Conservation (phyloP, 2,797 vertebrate species). For the Tragopan temminckii region DNA sequence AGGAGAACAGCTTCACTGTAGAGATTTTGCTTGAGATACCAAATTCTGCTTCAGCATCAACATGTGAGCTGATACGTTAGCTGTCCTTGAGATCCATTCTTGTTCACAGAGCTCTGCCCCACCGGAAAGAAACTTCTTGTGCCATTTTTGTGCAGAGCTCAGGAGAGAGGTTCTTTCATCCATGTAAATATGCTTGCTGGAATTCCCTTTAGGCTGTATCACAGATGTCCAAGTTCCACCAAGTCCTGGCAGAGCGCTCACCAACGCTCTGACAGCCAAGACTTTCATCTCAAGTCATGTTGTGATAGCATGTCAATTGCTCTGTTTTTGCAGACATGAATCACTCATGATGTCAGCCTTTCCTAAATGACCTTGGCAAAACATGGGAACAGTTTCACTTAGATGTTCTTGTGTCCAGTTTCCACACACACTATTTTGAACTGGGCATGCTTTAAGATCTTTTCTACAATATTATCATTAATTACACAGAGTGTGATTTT, state of each 20-base stretch:
- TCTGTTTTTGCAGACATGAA: slow-evolving; percentile 72
- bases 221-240: slow-evolving; percentile 30
- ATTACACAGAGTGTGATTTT: background rate
- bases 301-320: slow-evolving; percentile 23
- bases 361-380: slow-evolving; percentile 49
- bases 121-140: background rate
- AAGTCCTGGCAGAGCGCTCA: background rate
- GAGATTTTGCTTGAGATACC: background rate
- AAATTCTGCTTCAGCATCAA: background rate
- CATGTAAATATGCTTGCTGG: slow-evolving; percentile 13
- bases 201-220: slow-evolving; percentile 10
- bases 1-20: background rate
- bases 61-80: background rate
- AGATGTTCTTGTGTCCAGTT: background rate
- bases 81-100: background rate
- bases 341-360: slow-evolving; percentile 71
- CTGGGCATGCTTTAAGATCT: background rate
- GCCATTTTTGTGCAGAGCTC: background rate
- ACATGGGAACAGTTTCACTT: slow-evolving; percentile 40
- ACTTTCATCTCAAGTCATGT: slow-evolving; percentile 48
- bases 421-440: slow-evolving; percentile 30
- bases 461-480: background rate
- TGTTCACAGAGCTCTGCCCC: background rate
- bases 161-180: background rate
- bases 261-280: slow-evolving; percentile 27